These are phyloP conservation scores for Steromphala cineraria DNA, from an alignment of 2,888 invertebrate species.

Conservation along the genomic window DNA sequence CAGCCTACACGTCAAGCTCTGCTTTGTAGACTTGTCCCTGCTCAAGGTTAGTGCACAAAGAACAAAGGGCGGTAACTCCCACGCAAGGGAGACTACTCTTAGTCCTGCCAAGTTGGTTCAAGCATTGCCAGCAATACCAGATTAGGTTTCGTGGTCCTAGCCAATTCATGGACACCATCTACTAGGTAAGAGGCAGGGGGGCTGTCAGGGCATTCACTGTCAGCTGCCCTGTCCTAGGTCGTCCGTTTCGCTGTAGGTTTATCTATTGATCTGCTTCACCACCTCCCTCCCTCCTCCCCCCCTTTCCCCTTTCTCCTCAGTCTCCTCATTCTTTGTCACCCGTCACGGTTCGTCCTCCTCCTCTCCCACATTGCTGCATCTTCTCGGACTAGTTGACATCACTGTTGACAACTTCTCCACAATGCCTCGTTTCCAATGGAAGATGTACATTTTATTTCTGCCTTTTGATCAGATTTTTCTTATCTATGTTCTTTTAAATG, in stretches of 20 bases:
- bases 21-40: neutral
- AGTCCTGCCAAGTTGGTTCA: neutral
- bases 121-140: neutral
- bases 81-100: neutral
- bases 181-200: neutral
- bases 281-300: neutral
- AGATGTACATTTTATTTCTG: conserved; percentile 28
- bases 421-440: conserved; percentile 25
- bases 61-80: conserved; percentile 10
- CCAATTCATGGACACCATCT: conserved; percentile 7
- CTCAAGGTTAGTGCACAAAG: neutral
- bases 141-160: neutral
- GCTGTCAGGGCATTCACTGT: neutral
- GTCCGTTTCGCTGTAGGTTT: neutral
- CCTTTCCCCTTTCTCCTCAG: neutral
- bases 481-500: conserved; percentile 24
- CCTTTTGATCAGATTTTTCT: conserved; percentile 25
- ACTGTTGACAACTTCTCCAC: conserved; percentile 6
- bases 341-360: neutral
- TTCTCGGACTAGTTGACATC: conserved; percentile 8
- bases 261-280: neutral
- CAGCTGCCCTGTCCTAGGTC: neutral
- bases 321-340: neutral
- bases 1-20: neutral
- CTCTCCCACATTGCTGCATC: neutral